Evolutionary conservation across 2,888 invertebrate genomes (phyloP).

Genomic region (Epinotia ramella): DNA sequence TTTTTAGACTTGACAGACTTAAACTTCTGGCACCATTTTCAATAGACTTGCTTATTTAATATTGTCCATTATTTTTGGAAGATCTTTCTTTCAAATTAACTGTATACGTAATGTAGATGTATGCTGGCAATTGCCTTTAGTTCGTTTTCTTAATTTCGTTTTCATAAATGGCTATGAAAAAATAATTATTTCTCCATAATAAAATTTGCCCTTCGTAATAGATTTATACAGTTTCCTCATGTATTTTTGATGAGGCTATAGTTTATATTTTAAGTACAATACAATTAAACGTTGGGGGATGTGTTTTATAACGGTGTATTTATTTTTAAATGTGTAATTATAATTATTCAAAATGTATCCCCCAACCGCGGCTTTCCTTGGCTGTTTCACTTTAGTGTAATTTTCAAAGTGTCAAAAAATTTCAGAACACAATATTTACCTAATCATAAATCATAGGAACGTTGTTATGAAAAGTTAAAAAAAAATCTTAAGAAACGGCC

Average conservation of each 20-base stretch:
- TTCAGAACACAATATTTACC: not conserved
- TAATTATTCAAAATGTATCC: constrained; percentile 15
- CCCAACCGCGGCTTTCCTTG: constrained; percentile 14
- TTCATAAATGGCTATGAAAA: too few relatives aligned
- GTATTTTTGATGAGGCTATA: constrained; percentile 29
- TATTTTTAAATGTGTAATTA: constrained; percentile 25
- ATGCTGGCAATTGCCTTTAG: too few relatives aligned
- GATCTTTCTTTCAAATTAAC: not conserved
- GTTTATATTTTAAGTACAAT: constrained; percentile 31
- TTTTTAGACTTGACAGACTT: too few relatives aligned
- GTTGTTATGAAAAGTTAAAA: not conserved
- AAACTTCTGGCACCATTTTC: not conserved
- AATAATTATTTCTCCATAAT: not conserved
- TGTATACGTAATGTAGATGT: not conserved
- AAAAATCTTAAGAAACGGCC: not conserved
- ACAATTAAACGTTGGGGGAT: constrained; percentile 25
- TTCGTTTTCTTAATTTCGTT: too few relatives aligned
- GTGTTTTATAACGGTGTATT: constrained; percentile 21
- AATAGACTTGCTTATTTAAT: not conserved
- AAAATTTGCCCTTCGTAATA: not conserved
- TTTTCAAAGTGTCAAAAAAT: not conserved
- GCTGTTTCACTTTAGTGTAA: not conserved
- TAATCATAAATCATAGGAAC: not conserved
- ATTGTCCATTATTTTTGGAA: not conserved
- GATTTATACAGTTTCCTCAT: not conserved